Evolutionary conservation across 1,140 invertebrate genomes (phyloP).

Genomic region (Apis mellifera): DNA sequence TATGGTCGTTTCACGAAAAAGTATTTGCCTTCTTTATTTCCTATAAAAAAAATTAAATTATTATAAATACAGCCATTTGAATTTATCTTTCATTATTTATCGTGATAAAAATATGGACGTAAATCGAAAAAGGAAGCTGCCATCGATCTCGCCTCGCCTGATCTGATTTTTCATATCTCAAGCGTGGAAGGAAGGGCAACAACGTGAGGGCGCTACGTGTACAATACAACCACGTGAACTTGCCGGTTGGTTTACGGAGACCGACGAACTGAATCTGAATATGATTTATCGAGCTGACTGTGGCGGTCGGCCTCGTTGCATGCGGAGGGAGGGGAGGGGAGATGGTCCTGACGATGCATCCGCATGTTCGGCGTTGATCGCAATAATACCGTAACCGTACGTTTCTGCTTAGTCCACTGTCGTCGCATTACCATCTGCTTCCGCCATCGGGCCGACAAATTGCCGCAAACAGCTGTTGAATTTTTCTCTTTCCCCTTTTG

Average conservation of each 20-base stretch:
- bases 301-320: constrained; percentile 18
- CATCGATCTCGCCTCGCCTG: too few relatives aligned
- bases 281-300: constrained; percentile 69
- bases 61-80: too few relatives aligned
- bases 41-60: too few relatives aligned
- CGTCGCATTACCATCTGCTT: constrained; percentile 46
- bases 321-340: neutral
- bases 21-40: too few relatives aligned
- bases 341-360: constrained; percentile 38
- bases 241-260: constrained; percentile 61
- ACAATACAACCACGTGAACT: constrained; percentile 27
- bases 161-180: too few relatives aligned
- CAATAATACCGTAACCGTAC: constrained; percentile 43
- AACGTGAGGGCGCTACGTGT: too few relatives aligned
- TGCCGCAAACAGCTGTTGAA: neutral
- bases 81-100: too few relatives aligned
- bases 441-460: constrained; percentile 20
- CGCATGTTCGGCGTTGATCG: constrained; percentile 48
- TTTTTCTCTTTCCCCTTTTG: neutral
- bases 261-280: constrained; percentile 70
- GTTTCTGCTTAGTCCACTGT: constrained; percentile 50
- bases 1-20: too few relatives aligned
- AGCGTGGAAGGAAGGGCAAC: too few relatives aligned
- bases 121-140: too few relatives aligned
- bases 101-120: too few relatives aligned